Percentiles rank a stretch among this genome's conserved stretches.
These are phyloP conservation scores for Montipora capitata DNA, from an alignment of 92 coral and sea anemone genomes.

Conservation along the genomic window DNA sequence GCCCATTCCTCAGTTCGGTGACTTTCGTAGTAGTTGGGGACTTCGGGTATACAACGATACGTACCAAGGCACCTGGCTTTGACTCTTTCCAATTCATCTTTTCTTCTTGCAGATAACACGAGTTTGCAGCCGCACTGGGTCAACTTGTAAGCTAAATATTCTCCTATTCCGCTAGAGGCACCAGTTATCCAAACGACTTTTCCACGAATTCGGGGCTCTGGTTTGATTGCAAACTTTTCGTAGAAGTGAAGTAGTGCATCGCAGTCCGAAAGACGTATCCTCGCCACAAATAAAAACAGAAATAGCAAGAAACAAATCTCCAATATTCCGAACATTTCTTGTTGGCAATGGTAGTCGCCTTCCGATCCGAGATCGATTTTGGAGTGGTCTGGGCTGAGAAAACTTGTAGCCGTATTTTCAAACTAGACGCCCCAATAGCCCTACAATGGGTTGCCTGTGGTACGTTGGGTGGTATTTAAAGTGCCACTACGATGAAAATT, in stretches of 20 bases:
- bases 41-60: background rate
- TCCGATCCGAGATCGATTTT: too few species aligned
- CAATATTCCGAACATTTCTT: background rate
- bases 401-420: too few species aligned
- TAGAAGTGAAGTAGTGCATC: conserved; percentile 73
- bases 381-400: too few species aligned
- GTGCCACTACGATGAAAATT: too few species aligned
- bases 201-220: conserved; percentile 59
- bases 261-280: conserved; percentile 42
- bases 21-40: too few species aligned
- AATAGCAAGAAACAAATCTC: background rate
- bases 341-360: too few species aligned
- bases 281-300: background rate
- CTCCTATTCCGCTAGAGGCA: conserved; percentile 88
- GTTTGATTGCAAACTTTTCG: conserved; percentile 73
- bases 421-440: too few species aligned
- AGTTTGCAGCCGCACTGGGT: conserved; percentile 72
- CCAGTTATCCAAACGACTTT: conserved; percentile 84
- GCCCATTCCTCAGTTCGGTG: too few species aligned
- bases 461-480: too few species aligned
- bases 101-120: conserved; percentile 81
- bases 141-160: conserved; percentile 78
- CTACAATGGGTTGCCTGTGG: too few species aligned
- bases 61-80: conserved; percentile 72
- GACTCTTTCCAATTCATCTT: conserved; percentile 72